A percentile compares a stretch with the other conserved stretches of the same genome.
phyloP scores from a whole-genome alignment of 2,888 invertebrate species.

The Parascotia fuliginaria region DNA sequence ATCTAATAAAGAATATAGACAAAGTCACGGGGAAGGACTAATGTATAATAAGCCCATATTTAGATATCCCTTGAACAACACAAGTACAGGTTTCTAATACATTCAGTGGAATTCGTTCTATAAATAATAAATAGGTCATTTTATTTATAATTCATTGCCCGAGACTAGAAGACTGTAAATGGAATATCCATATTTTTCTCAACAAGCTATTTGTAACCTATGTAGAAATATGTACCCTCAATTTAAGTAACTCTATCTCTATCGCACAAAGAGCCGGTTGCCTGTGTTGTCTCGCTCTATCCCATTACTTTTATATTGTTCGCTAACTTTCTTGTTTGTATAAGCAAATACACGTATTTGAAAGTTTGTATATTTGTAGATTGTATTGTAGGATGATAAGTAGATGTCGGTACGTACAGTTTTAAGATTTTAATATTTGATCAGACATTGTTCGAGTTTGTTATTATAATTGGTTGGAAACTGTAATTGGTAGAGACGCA shows the following conservation, averaged over 20 bases:
- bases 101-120: neutral
- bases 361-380: constrained; percentile 85
- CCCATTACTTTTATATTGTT: constrained; percentile 86
- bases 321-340: constrained; percentile 86
- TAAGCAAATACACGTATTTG: constrained; percentile 86
- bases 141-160: constrained; percentile 29
- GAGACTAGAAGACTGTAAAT: constrained; percentile 39
- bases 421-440: constrained; percentile 50
- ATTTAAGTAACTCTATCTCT: constrained; percentile 81
- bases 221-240: constrained; percentile 86
- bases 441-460: constrained; percentile 15
- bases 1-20: too few species aligned
- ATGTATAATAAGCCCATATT: neutral
- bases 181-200: constrained; percentile 78
- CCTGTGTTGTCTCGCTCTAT: constrained; percentile 68
- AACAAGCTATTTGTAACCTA: constrained; percentile 84
- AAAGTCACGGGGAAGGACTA: neutral
- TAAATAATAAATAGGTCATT: constrained; percentile 29
- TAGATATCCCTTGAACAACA: neutral
- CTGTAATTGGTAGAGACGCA: neutral
- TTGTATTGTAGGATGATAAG: constrained; percentile 78
- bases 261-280: constrained; percentile 54
- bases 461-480: neutral
- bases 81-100: neutral
- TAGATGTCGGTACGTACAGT: constrained; percentile 53